Evolutionary conservation across 2,797 vertebrate genomes (phyloP).

Genomic region (Emydoidea blandingii): DNA sequence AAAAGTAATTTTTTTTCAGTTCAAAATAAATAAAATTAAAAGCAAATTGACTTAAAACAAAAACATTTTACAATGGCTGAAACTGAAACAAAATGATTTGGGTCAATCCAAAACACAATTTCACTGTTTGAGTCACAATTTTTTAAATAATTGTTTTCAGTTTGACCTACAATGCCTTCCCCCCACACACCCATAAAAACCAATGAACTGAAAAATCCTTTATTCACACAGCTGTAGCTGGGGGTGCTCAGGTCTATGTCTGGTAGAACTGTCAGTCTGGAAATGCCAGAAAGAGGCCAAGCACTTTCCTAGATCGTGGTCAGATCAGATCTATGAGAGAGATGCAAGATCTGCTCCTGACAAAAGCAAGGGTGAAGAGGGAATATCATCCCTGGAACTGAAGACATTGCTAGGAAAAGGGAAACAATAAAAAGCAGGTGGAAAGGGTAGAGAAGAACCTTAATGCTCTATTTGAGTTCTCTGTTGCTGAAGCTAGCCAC

Average conservation of each 20-base stretch:
- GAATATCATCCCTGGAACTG: no score
- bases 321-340: background rate
- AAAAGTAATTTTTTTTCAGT: no score
- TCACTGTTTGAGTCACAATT: background rate
- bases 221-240: no score
- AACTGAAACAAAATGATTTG: background rate
- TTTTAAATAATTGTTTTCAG: background rate
- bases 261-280: background rate
- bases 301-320: background rate
- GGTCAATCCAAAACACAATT: background rate
- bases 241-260: background rate
- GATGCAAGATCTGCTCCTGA: no score
- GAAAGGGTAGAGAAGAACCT: no score
- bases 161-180: background rate
- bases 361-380: no score
- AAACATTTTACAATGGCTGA: background rate
- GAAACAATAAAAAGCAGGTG: no score
- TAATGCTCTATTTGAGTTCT: no score
- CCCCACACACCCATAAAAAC: no score
- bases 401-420: no score
- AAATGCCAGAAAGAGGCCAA: background rate
- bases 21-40: no score
- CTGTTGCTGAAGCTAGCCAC: no score
- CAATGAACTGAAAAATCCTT: background rate
- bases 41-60: background rate